A percentile compares a stretch with the other conserved stretches of the same genome.
Conservation (phyloP, 2,797 vertebrate genomes). For the Chiloscyllium punctatum region DNA sequence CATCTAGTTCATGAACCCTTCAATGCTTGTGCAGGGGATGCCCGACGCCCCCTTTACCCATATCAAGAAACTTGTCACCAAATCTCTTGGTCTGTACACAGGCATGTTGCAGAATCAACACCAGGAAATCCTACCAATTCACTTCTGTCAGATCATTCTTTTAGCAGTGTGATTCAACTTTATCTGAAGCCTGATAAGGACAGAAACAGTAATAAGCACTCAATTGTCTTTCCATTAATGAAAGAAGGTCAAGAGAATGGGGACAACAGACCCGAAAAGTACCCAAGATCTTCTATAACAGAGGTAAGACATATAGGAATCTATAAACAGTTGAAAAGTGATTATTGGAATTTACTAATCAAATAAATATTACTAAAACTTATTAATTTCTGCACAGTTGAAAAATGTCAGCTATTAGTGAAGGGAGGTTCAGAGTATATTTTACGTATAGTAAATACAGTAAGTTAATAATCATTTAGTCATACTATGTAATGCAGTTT, state of each 20-base stretch:
- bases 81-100: not conserved
- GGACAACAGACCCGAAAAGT: conserved; percentile 42
- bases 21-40: not conserved
- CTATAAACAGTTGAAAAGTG: not conserved
- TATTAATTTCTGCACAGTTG: not conserved
- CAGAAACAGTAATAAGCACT: not conserved
- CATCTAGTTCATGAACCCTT: not conserved
- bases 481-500: not conserved
- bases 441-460: not conserved
- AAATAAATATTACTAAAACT: not conserved
- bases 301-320: conserved; percentile 9
- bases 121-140: conserved; percentile 41
- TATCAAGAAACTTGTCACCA: conserved; percentile 22
- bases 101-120: conserved; percentile 42
- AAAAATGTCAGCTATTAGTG: not conserved
- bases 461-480: not conserved
- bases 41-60: not conserved
- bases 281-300: not conserved
- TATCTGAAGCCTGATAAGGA: conserved; percentile 43
- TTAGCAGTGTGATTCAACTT: conserved; percentile 45
- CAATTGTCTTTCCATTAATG: not conserved
- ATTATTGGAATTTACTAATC: not conserved
- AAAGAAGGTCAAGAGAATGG: not conserved
- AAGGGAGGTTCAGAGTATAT: not conserved
- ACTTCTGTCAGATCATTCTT: conserved; percentile 30